phyloP scores from a whole-genome alignment of 2,888 invertebrate species.

The Cephus rjabovi region DNA sequence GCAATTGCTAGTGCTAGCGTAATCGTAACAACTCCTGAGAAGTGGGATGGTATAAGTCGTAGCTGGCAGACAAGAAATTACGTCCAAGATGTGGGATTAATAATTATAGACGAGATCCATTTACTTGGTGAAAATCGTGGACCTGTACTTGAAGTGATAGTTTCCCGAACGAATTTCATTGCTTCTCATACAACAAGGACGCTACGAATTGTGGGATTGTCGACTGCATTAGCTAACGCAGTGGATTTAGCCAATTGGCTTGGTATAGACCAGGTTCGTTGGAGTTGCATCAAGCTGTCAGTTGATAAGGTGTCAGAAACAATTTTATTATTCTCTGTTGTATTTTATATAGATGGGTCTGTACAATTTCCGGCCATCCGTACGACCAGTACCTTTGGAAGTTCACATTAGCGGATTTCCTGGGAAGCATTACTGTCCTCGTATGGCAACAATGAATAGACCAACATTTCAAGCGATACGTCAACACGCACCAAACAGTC shows the following conservation, averaged over 20 bases:
- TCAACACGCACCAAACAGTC: conserved; percentile 91
- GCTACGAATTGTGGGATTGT: conserved; percentile 92
- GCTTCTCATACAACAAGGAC: conserved; percentile 86
- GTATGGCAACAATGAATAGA: conserved; percentile 99
- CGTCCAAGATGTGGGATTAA: conserved; percentile 89
- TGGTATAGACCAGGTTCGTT: conserved; percentile 74
- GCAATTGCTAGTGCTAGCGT: conserved; percentile 88
- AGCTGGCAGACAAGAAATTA: conserved; percentile 98
- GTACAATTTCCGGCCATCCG: conserved; percentile 98
- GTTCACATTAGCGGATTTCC: conserved; percentile 95
- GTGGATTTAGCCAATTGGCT: conserved; percentile 97
- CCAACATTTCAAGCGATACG: conserved; percentile 96
- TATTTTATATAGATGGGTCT: conserved; percentile 77
- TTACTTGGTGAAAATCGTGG: conserved; percentile 91
- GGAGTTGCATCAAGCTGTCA: neutral
- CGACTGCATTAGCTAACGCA: conserved; percentile 98
- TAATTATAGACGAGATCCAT: conserved; percentile 99
- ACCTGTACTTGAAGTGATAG: conserved; percentile 95
- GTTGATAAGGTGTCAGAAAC: neutral
- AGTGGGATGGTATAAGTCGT: conserved; percentile 99
- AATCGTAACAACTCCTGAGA: conserved; percentile 99
- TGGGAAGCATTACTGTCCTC: conserved; percentile 98
- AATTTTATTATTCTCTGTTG: neutral
- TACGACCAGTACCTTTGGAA: conserved; percentile 96
- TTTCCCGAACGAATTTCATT: conserved; percentile 97